Percentiles rank a stretch among this genome's conserved stretches.
phyloP scores from a whole-genome alignment of 2,113 vertebrate genomes.

The Nipponia nippon region DNA sequence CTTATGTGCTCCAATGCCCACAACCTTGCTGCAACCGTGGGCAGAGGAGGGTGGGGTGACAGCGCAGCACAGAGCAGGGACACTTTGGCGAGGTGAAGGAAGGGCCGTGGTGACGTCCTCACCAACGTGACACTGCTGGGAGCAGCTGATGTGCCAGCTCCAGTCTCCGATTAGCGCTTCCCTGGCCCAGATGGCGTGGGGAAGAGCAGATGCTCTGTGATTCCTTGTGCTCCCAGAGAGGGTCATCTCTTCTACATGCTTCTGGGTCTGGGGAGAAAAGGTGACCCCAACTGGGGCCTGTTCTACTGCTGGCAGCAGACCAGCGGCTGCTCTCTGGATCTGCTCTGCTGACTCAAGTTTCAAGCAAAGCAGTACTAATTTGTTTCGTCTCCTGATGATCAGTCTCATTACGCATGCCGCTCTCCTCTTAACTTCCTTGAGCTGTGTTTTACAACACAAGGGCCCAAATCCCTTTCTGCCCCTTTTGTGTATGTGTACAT shows the following conservation, averaged over 20 bases:
- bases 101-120: neutral
- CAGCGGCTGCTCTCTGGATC: neutral
- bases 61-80: neutral
- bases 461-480: neutral
- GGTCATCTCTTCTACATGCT: neutral
- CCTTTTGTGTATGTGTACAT: neutral
- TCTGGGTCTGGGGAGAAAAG: neutral
- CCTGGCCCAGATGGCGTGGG: neutral
- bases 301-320: neutral
- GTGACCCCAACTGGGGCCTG: neutral
- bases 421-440: neutral
- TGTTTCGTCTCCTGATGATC: neutral
- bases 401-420: neutral
- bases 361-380: neutral
- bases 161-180: neutral
- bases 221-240: neutral
- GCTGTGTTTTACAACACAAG: neutral
- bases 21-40: neutral
- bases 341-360: neutral
- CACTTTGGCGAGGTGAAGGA: fast-evolving
- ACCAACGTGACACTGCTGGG: neutral
- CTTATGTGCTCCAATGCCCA: fast-evolving
- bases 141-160: neutral
- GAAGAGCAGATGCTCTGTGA: neutral
- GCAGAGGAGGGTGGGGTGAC: neutral